These are phyloP conservation scores for Apodemus speciosus DNA, from an alignment of 2,113 vertebrate genomes.

Conservation along the genomic window DNA sequence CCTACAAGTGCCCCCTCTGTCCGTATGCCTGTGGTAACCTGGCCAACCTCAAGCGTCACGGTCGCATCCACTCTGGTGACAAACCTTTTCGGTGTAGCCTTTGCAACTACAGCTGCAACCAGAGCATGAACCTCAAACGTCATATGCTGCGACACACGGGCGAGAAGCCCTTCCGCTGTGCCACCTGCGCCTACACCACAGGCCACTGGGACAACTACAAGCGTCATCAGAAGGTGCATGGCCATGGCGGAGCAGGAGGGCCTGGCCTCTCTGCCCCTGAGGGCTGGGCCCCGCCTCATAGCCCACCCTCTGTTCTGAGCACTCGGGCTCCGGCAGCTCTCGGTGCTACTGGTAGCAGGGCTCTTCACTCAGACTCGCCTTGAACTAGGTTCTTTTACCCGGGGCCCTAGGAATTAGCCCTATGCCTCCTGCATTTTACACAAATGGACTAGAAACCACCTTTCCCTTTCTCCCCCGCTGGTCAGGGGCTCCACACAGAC, in stretches of 20 bases:
- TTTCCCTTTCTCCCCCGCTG: constrained; percentile 71
- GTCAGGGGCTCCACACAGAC: constrained; percentile 78
- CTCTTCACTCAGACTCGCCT: constrained; percentile 75
- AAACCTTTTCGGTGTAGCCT: constrained; percentile 97
- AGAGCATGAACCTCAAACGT: constrained; percentile 99
- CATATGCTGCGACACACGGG: constrained; percentile 98
- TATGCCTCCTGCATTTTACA: constrained; percentile 65
- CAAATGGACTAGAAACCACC: constrained; percentile 69
- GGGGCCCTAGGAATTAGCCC: constrained; percentile 51
- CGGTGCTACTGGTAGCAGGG: constrained; percentile 64
- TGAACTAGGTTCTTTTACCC: constrained; percentile 61
- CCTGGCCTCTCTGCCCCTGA: constrained; percentile 83
- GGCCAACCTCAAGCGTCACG: constrained; percentile 97
- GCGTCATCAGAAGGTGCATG: constrained; percentile 97
- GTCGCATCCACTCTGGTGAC: constrained; percentile 96
- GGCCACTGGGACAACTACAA: constrained; percentile 99
- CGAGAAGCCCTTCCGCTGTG: constrained; percentile 96
- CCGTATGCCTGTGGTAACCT: constrained; percentile 97
- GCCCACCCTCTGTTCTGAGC: constrained; percentile 77
- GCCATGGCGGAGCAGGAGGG: constrained; percentile 83
- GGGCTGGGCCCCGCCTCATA: constrained; percentile 89
- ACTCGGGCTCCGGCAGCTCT: constrained; percentile 67
- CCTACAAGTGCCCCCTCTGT: constrained; percentile 94
- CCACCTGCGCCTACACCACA: constrained; percentile 94
- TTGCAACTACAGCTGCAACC: constrained; percentile 98